Base-by-base conservation (phyloP, 2,888 invertebrate genomes). In the Oasisia sp. region DNA sequence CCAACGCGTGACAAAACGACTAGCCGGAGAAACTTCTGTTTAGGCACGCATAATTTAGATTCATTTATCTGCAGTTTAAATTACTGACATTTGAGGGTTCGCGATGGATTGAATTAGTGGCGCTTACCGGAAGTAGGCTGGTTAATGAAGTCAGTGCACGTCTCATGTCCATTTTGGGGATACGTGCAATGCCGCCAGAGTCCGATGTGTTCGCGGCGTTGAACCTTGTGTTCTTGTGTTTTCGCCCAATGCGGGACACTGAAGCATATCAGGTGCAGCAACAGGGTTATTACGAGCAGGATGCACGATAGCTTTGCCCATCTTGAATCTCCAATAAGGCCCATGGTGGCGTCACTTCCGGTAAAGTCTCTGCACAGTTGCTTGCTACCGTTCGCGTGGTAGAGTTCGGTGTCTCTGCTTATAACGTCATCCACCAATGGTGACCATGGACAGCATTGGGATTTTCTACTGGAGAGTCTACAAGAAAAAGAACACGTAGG, bases 161-260 rank as follows among this genome's bases (percentile, higher is more conserved):
- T 38, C 32, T 93, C 92, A 1, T 94, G 93, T 0, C 94, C 94
- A 4, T 92, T 92, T 8, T 89, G 19, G 0, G 94, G 93, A 58
- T 93, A 92, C 14, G 94, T 93, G 91, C 94, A 94, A 92, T 93
- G 93, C 90, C 93, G 92, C 94, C 94, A 94, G 0, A 94, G 92
- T 12, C 94, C 91, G 27, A 50, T 50, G 58, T 92, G 91, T 74
- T 94, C 94, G 14, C 92, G 89, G 7, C 94, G 91, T 8, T 89
- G 89, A 0, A 92, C 92, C 50, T 92, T 91, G 32, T 91, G 44
- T 19, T 58, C 56, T 91, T 93, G 91, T 2, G 94, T 90, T 32
- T 91, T 92, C 3, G 94, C 93, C 94, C 94, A 94, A 90, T 93
- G 89, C 14, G 94, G 93, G 11, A 94, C 93, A 11, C 93, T 93